phyloP scores from a whole-genome alignment of 2,797 vertebrate genomes.

The Typhlichthys subterraneus region DNA sequence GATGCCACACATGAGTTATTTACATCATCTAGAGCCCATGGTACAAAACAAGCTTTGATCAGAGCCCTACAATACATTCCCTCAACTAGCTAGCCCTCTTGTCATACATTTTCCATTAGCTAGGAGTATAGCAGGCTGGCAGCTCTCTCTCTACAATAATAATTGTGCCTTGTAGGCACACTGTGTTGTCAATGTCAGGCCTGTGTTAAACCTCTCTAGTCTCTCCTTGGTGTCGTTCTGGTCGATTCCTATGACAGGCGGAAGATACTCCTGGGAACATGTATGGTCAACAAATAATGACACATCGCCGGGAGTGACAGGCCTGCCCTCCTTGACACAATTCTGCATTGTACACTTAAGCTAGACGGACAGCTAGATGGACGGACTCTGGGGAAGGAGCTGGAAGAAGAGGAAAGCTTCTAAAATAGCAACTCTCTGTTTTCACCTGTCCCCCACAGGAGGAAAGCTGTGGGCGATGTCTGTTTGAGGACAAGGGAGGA shows the following conservation, averaged over 20 bases:
- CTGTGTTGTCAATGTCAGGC: slow-evolving; percentile 25
- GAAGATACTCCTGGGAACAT: slow-evolving; percentile 30
- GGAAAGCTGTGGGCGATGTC: slow-evolving; percentile 51
- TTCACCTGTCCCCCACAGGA: slow-evolving; percentile 53
- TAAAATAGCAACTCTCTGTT: slow-evolving; percentile 45
- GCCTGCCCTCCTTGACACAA: slow-evolving; percentile 34
- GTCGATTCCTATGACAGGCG: slow-evolving; percentile 32
- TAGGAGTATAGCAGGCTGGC: slow-evolving; percentile 5
- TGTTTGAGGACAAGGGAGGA: slow-evolving; percentile 51
- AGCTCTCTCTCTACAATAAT: slow-evolving; percentile 18
- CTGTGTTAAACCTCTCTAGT: slow-evolving; percentile 38
- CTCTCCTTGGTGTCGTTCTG: slow-evolving; percentile 21
- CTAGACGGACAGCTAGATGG: slow-evolving; percentile 26
- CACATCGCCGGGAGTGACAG: slow-evolving; percentile 39
- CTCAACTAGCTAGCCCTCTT: slow-evolving; percentile 12
- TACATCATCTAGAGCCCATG: slow-evolving; percentile 51
- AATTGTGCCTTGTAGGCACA: slow-evolving; percentile 25
- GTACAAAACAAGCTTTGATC: slow-evolving; percentile 12
- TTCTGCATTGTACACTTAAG: slow-evolving; percentile 17
- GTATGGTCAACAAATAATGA: slow-evolving; percentile 62
- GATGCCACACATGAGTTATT: slow-evolving; percentile 63
- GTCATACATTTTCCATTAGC: slow-evolving; percentile 35
- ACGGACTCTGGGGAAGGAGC: slow-evolving; percentile 10
- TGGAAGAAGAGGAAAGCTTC: slow-evolving; percentile 27
- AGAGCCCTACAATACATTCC: neutral